Percentiles rank a stretch among this genome's conserved stretches.
phyloP scores from a whole-genome alignment of 2,113 vertebrate species.

The Crotalus tigris region DNA sequence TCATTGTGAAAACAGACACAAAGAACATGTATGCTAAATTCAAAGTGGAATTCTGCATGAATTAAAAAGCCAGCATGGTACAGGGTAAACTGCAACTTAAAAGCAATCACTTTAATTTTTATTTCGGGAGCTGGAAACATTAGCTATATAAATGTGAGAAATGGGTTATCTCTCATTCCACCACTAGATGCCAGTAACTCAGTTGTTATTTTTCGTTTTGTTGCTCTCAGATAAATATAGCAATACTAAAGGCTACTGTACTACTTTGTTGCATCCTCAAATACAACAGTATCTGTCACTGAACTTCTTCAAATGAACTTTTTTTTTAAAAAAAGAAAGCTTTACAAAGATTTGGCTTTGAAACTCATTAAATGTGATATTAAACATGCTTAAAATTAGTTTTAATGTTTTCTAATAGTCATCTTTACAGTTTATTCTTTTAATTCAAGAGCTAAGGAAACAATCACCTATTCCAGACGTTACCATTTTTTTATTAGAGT shows the following conservation, averaged over 20 bases:
- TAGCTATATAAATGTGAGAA: neutral
- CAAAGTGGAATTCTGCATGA: neutral
- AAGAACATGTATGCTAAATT: neutral
- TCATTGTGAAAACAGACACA: neutral
- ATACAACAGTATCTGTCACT: neutral
- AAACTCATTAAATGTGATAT: neutral
- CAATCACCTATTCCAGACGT: neutral
- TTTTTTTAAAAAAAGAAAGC: neutral
- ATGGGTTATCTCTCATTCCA: neutral
- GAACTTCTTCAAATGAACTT: neutral
- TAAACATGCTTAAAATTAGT: neutral
- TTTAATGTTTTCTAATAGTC: neutral
- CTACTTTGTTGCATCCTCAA: neutral
- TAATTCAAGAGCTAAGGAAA: neutral
- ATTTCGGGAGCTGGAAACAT: neutral
- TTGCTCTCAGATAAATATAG: accelerated
- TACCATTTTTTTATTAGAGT: neutral
- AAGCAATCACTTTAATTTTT: neutral
- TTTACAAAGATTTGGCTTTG: neutral
- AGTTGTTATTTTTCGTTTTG: neutral
- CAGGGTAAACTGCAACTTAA: neutral
- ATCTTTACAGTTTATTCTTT: conserved; percentile 11
- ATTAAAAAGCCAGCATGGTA: neutral
- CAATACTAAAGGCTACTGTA: neutral
- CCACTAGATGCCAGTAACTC: conserved; percentile 54